Conservation (phyloP, 2,113 vertebrate species). For the Labrus mixtus region DNA sequence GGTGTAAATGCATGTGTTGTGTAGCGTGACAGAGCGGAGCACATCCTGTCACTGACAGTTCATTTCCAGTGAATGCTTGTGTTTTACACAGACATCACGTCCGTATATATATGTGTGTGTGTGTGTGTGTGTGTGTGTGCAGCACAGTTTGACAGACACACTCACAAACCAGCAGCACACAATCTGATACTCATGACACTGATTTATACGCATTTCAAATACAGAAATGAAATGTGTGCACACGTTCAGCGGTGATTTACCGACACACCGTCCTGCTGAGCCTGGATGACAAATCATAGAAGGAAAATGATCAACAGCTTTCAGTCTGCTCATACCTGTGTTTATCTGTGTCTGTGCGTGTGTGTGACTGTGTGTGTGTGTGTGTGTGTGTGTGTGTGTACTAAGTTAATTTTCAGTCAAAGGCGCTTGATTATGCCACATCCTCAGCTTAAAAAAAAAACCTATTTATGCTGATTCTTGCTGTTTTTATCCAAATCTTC, state of each 20-base stretch:
- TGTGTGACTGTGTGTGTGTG: neutral
- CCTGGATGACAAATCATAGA: neutral
- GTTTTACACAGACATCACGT: neutral
- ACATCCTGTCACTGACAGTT: slow-evolving; percentile 15
- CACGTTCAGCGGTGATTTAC: slow-evolving; percentile 21
- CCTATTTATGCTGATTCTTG: slow-evolving; percentile 57
- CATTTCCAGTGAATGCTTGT: slow-evolving; percentile 11
- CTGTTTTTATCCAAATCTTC: slow-evolving; percentile 31
- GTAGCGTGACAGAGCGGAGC: slow-evolving; percentile 3
- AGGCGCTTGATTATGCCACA: slow-evolving; percentile 67
- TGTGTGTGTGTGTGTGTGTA: slow-evolving; percentile 13
- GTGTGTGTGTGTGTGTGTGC: neutral
- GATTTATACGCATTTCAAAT: neutral
- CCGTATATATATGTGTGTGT: neutral
- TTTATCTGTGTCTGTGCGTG: slow-evolving; percentile 39
- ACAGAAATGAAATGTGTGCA: neutral
- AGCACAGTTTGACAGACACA: neutral
- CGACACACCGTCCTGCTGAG: slow-evolving; percentile 13
- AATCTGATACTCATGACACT: neutral
- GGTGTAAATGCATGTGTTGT: neutral
- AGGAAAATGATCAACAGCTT: slow-evolving; percentile 15
- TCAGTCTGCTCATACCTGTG: slow-evolving; percentile 16
- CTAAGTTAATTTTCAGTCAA: slow-evolving; percentile 51
- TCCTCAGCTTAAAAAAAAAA: slow-evolving; percentile 44
- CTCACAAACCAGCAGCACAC: neutral